Base-by-base conservation (phyloP, 2,888 invertebrate genomes). In the Conomelus anceps region DNA sequence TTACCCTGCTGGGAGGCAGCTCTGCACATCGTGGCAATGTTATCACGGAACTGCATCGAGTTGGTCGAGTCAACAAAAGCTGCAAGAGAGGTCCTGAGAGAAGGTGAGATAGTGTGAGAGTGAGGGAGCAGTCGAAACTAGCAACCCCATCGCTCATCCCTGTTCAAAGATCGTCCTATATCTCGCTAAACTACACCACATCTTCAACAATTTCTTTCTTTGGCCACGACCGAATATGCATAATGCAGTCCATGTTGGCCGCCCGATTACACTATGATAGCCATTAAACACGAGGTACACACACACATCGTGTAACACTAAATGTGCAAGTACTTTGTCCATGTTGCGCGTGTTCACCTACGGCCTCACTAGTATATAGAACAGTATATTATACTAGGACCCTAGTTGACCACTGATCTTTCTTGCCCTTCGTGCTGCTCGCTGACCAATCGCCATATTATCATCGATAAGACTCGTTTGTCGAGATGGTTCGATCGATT, bases 1-100 rank as follows among this genome's bases (percentile, higher is more conserved):
- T 86, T 86, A 86, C n/a, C 86, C 86, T n/a, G 86, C 86, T 86
- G 22, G 84, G 84, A 84, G 84, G 84, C 84, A n/a, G 22, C n/a
- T n/a, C 20, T 63, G 63, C 63, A 86, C 26, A 24, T 86, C 86
- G 86, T 86, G 86, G 86, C 26, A 4, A n/a, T n/a, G n/a, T n/a
- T 63, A 63, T 63, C 63, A n/a, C n/a, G n/a, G 3, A 3, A n/a
- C 11, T n/a, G 63, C 63, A 63, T 63, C 63, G 63, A 63, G 63
- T 4, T 63, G n/a, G 1, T 20, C 63, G 3, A 63, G 63, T 63
- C 63, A 63, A 63, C 63, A 63, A 63, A n/a, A 63, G n/a, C 34
- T 13, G n/a, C n/a, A 63, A 63, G n/a, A n/a, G 26, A 26, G 63
- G 4, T 63, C n/a, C n/a, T 41, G 41, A 13, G 41, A 13, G 41